Base-by-base conservation (phyloP, 2,888 invertebrate species). In the Sarcophaga caerulescens region DNA sequence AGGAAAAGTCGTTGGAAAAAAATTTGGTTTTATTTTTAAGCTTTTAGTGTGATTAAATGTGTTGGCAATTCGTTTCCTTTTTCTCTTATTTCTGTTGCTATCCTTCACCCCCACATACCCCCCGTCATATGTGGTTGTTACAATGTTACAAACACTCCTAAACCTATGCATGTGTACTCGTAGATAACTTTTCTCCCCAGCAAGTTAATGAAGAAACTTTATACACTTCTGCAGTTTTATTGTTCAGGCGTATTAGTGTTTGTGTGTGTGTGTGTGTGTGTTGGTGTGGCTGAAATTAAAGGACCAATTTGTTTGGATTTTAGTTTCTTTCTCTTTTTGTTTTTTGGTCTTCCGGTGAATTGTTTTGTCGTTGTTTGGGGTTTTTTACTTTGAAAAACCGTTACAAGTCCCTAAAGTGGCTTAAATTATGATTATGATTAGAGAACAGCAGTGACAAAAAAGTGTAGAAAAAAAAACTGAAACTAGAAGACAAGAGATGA, bases 31-130 rank as follows among this genome's bases (percentile, higher is more conserved):
- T 69, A 69, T 59, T 84, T 85, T 75, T 52, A 79, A 75, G 85
- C 81, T 87, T 82, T 84, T 85, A 85, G 74, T 60, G 75, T 71
- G 82, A 87, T 80, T 80, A 87, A 79, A 76, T 80, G 60, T 71
- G 73, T 52, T 70, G 35, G 8, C 35, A 35, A 35, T 35, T 35
- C 35, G 8, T 44, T 59, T 23, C 65, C 21, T 52, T 71, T 68
- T 68, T 68, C 17, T 59, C 74, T 1, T 3, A 63, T 63, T 1
- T 52, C 52, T 47, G 2, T 12, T 47, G 47, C 35, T 35, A 1
- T 35, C 6, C 35, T 35, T 35, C 6, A 35, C 6, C 35, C 1
- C 35, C 6, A 35, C 35, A 5, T 6, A 35, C 5, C 35, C 25
- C 35, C 6, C 35, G 35, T 35, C 44, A 69, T 63, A 69, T 35